Base-by-base conservation (phyloP, 1,140 invertebrate species). In the Drosophila lowei region DNA sequence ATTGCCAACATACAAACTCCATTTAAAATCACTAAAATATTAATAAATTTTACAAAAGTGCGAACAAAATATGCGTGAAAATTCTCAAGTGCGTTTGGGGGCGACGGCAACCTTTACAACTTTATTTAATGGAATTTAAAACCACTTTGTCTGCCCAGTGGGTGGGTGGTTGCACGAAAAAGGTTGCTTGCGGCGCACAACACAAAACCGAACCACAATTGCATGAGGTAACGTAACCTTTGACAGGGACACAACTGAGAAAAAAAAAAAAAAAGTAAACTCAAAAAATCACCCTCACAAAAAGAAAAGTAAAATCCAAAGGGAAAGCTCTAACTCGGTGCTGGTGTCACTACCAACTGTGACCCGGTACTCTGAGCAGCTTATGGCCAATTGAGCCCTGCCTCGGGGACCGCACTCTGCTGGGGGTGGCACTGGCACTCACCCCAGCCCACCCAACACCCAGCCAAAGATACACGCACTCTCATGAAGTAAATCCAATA, bases 111-210 rank as follows among this genome's bases (percentile, higher is more conserved):
- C 80, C 88, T 72, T 83, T 84, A 90, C 89, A 90, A 90, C 81
- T 88, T 80, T 88, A 90, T 88, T 90, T 90, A 90, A 90, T 90
- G 88, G 88, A 90, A 90, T 90, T 90, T 90, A 90, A 90, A 90
- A 90, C 88, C 88, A 90, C 88, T 90, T 88, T 77, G 43, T 52
- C 25, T 44, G 60, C 57, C 71, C 72, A 68, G 55, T 86, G 65
- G 75, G 70, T 65, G 49, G 43, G 65, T 60, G 68, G 58, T 47
- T 74, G 49, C 13, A 41, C 50, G n/a, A 7, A 64, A 73, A 73
- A 73, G 80, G 81, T 61, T 72, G 81, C 81, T 68, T 83, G 78
- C 47, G 83, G 81, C 83, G 42, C 11, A 62, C 38, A 34, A 59
- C 42, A 50, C 16, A 21, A 58, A 59, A 25, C 47, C 21, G 60